Percentiles rank a stretch among this genome's conserved stretches.
Evolutionary conservation across 2,797 vertebrate species (phyloP).

Genomic region (Trematomus bernacchii): DNA sequence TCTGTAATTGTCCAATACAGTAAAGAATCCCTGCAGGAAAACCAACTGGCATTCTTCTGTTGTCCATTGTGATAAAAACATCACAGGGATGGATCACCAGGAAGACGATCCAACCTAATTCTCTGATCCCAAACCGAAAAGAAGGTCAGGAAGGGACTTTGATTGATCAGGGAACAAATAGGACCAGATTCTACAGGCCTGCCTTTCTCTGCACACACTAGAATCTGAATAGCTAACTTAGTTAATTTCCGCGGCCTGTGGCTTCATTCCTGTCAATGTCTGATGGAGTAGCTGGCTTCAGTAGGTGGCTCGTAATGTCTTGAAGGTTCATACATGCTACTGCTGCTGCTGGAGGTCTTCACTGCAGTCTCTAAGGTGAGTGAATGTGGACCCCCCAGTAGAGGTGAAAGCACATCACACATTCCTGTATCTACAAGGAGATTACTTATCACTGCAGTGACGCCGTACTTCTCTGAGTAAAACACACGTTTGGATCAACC

Average conservation of each 20-base stretch:
- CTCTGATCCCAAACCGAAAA: constrained; percentile 65
- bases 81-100: constrained; percentile 73
- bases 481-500: constrained; percentile 27
- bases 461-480: constrained; percentile 50
- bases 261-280: constrained; percentile 61
- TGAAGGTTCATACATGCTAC: constrained; percentile 49
- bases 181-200: constrained; percentile 55
- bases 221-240: constrained; percentile 75
- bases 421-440: constrained; percentile 74
- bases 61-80: constrained; percentile 74
- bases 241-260: constrained; percentile 69
- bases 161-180: constrained; percentile 78
- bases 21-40: constrained; percentile 75
- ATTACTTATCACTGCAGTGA: constrained; percentile 74
- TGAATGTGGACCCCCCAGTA: constrained; percentile 75
- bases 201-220: constrained; percentile 51
- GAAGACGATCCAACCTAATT: constrained; percentile 72
- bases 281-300: constrained; percentile 67
- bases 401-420: constrained; percentile 71
- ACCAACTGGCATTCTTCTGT: constrained; percentile 76
- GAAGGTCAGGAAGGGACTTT: constrained; percentile 55
- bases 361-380: constrained; percentile 61
- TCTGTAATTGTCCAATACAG: constrained; percentile 77
- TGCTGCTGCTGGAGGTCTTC: constrained; percentile 62
- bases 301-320: constrained; percentile 60